These are phyloP conservation scores for Gopherus flavomarginatus DNA, from an alignment of 2,113 vertebrate species.

Conservation along the genomic window DNA sequence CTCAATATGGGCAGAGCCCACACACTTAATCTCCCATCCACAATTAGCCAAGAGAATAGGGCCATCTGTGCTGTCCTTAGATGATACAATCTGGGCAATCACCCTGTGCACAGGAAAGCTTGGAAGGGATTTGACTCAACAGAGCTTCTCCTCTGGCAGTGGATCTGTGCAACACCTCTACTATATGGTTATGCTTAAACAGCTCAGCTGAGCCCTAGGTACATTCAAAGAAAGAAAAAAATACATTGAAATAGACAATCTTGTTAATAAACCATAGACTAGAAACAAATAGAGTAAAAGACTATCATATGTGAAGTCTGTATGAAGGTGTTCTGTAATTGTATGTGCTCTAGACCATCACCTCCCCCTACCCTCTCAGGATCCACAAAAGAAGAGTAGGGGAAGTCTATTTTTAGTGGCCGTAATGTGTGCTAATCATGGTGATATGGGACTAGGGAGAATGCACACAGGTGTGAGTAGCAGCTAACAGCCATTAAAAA, in stretches of 20 bases:
- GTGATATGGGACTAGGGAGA: background rate
- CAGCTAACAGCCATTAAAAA: background rate
- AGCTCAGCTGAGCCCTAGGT: background rate
- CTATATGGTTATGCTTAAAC: background rate
- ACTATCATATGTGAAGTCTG: background rate
- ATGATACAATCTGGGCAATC: background rate
- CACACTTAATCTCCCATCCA: background rate
- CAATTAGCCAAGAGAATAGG: background rate
- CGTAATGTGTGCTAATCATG: background rate
- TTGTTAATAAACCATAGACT: background rate
- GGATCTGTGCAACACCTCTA: background rate
- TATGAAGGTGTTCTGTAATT: background rate
- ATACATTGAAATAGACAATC: background rate
- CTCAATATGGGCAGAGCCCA: background rate
- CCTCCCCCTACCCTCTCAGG: background rate
- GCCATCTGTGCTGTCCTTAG: background rate
- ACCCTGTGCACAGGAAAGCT: background rate
- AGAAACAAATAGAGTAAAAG: background rate
- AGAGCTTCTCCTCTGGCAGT: background rate
- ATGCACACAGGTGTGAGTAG: background rate
- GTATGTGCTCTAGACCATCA: background rate
- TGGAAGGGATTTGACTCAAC: background rate
- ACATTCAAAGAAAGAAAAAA: background rate
- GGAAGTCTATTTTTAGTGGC: background rate
- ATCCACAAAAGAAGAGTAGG: background rate